These are phyloP conservation scores for Hydractinia symbiolongicarpus DNA, from an alignment of 30 jellyfish, hydroid and myxozoan species.

Conservation along the genomic window DNA sequence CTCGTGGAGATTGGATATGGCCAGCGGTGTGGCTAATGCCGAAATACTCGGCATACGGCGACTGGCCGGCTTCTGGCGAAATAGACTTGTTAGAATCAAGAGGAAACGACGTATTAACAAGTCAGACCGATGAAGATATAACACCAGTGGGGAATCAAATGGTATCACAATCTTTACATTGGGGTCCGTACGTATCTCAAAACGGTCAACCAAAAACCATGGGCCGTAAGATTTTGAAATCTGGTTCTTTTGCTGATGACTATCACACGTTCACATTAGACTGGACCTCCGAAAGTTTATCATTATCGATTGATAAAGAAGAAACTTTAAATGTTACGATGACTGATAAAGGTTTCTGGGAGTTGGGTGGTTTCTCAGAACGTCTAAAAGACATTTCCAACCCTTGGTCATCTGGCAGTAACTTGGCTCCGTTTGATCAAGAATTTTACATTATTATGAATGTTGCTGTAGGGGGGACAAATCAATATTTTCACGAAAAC, in stretches of 20 bases:
- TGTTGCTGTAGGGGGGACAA: slow-evolving; percentile 73
- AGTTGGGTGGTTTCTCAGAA: slow-evolving; percentile 42
- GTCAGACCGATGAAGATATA: background rate
- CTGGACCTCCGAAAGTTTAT: slow-evolving; percentile 48
- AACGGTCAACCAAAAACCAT: slow-evolving; percentile 50
- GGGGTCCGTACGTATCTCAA: slow-evolving; percentile 68
- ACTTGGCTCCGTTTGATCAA: slow-evolving; percentile 81
- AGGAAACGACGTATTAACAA: slow-evolving; percentile 45
- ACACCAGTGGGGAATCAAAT: slow-evolving; percentile 52
- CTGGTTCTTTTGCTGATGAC: slow-evolving; percentile 59
- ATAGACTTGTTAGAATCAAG: slow-evolving; percentile 66
- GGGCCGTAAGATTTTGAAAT: slow-evolving; percentile 33
- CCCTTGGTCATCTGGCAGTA: slow-evolving; percentile 61
- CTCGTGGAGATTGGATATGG: slow-evolving; percentile 89
- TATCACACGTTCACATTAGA: slow-evolving; percentile 45
- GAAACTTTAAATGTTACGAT: slow-evolving; percentile 54
- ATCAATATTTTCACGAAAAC: slow-evolving; percentile 49
- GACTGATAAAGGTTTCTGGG: slow-evolving; percentile 62
- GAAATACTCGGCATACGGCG: slow-evolving; percentile 56
- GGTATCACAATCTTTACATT: slow-evolving; percentile 50
- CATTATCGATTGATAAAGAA: slow-evolving; percentile 49
- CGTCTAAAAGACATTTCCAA: slow-evolving; percentile 26
- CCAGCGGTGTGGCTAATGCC: slow-evolving; percentile 84
- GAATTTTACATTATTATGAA: slow-evolving; percentile 55
- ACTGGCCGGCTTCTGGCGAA: slow-evolving; percentile 92